These are phyloP conservation scores for Nemoura dubitans DNA, from an alignment of 2,888 invertebrate genomes.

Conservation along the genomic window DNA sequence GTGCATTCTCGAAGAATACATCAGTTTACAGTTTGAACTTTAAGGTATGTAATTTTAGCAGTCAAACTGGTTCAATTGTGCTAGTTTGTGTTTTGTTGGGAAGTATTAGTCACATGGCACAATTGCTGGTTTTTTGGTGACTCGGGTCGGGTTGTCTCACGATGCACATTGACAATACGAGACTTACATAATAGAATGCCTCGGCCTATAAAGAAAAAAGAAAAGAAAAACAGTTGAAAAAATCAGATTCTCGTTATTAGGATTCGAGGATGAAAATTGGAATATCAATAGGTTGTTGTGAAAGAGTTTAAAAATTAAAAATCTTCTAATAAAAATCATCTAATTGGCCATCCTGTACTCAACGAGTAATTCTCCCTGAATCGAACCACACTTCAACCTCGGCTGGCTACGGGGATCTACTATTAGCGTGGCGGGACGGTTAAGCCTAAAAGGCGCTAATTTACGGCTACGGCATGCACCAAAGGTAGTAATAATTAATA, in stretches of 20 bases:
- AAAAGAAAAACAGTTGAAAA: slow-evolving; percentile 47
- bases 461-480: not conserved
- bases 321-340: slow-evolving; percentile 22
- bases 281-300: not conserved
- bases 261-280: not conserved
- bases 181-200: slow-evolving; percentile 50
- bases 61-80: not conserved
- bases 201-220: slow-evolving; percentile 51
- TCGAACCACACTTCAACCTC: not conserved
- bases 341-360: slow-evolving; percentile 26
- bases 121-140: slow-evolving; percentile 19
- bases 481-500: slow-evolving; percentile 5
- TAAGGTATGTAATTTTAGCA: not conserved
- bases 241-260: slow-evolving; percentile 20
- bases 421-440: not conserved
- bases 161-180: slow-evolving; percentile 33
- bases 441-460: not conserved
- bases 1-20: not conserved
- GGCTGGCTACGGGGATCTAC: not conserved
- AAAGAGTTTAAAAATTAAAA: slow-evolving; percentile 1
- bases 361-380: not conserved
- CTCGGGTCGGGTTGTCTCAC: slow-evolving; percentile 23
- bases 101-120: slow-evolving; percentile 25
- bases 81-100: not conserved
- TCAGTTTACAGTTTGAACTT: not conserved